Evolutionary conservation across 2,888 invertebrate genomes (phyloP), one percentile per base, ranked within the genome.

Genomic region (Leptura quadrifasciata): DNA sequence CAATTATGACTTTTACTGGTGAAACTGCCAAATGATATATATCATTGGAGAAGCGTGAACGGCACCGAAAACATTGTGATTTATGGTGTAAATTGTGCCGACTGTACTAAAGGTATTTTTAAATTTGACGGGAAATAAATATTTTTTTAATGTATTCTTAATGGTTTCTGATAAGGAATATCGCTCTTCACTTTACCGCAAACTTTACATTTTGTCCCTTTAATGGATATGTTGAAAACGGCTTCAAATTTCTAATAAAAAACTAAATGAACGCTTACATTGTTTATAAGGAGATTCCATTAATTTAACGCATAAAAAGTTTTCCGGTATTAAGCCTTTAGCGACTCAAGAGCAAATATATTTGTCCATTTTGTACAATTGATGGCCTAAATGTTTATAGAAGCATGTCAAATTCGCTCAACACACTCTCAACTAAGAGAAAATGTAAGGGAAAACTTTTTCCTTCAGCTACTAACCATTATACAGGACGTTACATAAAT

Each of bases 161-260:
- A 39, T 39, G 39, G 39, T 15, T 39, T 39, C 39, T 12, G 39
- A 39, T 39, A 39, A 39, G 39, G 12, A 39, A 39, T 39, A 39
- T 39, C 39, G 12, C 39, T 39, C 39, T 47, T 47, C n/a, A n/a
- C n/a, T 5, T 47, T 47, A 47, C 17, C 47, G 47, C n/a, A 4
- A 15, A 47, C 47, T n/a, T n/a, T 15, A 47, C n/a, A 47, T 47
- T 47, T 47, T 5, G 4, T 15, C 15, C 47, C 5, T 15, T 47
- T 47, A 47, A n/a, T n/a, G 47, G 47, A n/a, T 47, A n/a, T n/a
- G 47, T 47, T 47, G n/a, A n/a, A 47, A n/a, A n/a, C 47, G 47
- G 3, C 15, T 5, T 5, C 15, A n/a, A 47, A 47, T 47, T 47
- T 47, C 47, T 47, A 15, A 6, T 15, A 47, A 47, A 47, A n/a